Conservation (phyloP, 1,140 invertebrate species). For the Asobara japonica region DNA sequence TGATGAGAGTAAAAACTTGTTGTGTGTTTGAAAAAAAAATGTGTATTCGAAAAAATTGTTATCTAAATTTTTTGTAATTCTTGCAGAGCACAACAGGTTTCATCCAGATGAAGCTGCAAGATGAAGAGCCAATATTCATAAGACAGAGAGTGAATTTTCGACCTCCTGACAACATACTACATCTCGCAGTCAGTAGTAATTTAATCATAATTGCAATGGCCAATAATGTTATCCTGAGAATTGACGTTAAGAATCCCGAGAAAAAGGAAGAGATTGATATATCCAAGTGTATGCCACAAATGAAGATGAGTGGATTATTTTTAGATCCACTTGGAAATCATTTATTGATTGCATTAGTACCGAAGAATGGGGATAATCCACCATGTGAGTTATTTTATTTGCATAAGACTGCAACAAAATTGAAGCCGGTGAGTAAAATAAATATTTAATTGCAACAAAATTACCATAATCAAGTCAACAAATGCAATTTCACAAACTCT, state of each 20-base stretch:
- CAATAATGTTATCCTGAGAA: conserved; percentile 81
- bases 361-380: conserved; percentile 71
- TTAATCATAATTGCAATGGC: conserved; percentile 85
- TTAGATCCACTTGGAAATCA: conserved; percentile 89
- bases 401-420: conserved; percentile 73
- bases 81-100: conserved; percentile 71
- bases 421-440: conserved; percentile 67
- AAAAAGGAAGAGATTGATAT: conserved; percentile 77
- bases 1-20: no score
- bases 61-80: no score
- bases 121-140: conserved; percentile 80
- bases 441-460: no score
- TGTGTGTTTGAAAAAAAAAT: no score
- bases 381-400: conserved; percentile 84
- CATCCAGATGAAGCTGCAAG: conserved; percentile 75
- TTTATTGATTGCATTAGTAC: conserved; percentile 78
- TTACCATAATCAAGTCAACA: no score
- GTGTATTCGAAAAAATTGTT: no score
- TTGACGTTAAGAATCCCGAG: conserved; percentile 83
- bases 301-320: conserved; percentile 79
- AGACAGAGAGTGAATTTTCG: conserved; percentile 82
- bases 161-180: conserved; percentile 80
- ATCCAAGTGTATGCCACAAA: conserved; percentile 71
- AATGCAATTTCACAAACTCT: no score
- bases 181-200: conserved; percentile 84